Evolutionary conservation across 1,140 invertebrate genomes (phyloP), one percentile per base, ranked within the genome.

Genomic region (Eueides isabella): DNA sequence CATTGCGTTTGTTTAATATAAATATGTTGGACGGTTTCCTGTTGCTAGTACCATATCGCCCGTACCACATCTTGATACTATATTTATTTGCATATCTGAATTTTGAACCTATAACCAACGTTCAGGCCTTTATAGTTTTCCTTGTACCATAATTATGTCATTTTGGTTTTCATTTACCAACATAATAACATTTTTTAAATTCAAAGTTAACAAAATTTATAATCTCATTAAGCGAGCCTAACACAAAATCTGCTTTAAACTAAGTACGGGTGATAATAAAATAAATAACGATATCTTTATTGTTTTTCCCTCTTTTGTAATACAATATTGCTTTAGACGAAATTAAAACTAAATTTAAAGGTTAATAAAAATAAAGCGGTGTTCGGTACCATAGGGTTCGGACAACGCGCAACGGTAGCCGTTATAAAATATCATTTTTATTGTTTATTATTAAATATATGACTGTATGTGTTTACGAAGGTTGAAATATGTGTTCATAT

Each of bases 1-100:
- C 85, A 89, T 87, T 92, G 88, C 88, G 83, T 86, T 83, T 88
- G 90, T 92, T 89, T 90, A 82, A 87, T 91, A 92, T 92, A 92
- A 91, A 92, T 90, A 91, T 74, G 77, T 79, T 79, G 79, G 80
- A 78, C 80, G 70, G 85, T 89, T 89, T 92, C 90, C 90, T 89
- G 90, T 92, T 85, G 72, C 81, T 55, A 55, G 48, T 71, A 55
- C 19, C 48, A 7, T 55, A 55, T 12, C 23, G 19, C 26, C n/a
- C 26, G 23, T 55, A 26, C 19, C 23, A 26, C 19, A 55, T 55
- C 48, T 55, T 55, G 48, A 5, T 55, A 55, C 2, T 26, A 1
- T 55, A 23, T n/a, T 23, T 55, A 55, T 55, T 26, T 55, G 48
- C 23, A 55, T 55, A 5, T 7, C 11, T 55, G 48, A 11, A 19